Evolutionary conservation across 2,888 invertebrate species (phyloP), one percentile per base, ranked within the genome.

Genomic region (Athalia rosae): DNA sequence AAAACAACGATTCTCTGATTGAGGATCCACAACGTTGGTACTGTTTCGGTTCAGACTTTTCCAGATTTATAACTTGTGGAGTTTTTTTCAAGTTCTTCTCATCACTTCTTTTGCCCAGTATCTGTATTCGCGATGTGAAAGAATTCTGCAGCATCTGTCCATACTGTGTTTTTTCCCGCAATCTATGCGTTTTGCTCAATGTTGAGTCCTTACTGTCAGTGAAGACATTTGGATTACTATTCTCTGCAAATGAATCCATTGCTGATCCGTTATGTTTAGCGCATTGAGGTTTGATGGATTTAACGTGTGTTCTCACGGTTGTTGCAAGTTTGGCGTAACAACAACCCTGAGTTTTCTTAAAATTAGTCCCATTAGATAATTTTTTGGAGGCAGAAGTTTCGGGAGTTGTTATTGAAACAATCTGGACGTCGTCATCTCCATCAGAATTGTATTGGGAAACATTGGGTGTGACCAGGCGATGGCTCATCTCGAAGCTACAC

Each of bases 131-230:
- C 13, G 71, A 81, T 0, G 85, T 84, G 4, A 83, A 43, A 61
- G 85, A 87, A 47, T 82, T 85, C 48, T 85, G 85, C 8, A 88
- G 28, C 77, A 88, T 62, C 47, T 85, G 84, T n/a, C 84, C 80
- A 61, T 88, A 88, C 13, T 87, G 83, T 76, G 80, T 80, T 62
- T 83, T 87, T 15, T 88, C 87, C 9, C 80, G 83, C 15, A 88
- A 76, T 7, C 82, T 80, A 71, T 84, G 81, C 0, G 86, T 84
- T 53, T 77, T 53, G 2, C 43, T 56, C 3, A 78, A 4, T 0
- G 78, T 78, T 15, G 73, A 77, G n/a, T 5, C 43, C 53, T 62
- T 62, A 47, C 62, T 45, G 9, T 62, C 58, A n/a, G 15, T 58
- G 9, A 59, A 41, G 3, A 41, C 58, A 7, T 59, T 77, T 13